These are phyloP conservation scores for Salmo trutta DNA, from an alignment of 2,797 vertebrate species.

Conservation along the genomic window DNA sequence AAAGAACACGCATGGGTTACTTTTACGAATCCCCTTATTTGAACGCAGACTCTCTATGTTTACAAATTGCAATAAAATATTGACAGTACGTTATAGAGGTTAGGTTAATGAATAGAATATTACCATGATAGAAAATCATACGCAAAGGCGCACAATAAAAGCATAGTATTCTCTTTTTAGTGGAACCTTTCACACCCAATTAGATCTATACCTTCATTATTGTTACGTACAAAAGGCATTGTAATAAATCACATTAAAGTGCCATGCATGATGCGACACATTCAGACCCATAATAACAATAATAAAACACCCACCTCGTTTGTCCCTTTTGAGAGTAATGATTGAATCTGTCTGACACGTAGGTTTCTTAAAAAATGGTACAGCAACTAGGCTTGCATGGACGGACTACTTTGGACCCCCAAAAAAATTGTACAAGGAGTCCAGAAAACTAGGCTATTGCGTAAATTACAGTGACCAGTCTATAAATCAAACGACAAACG, in stretches of 20 bases:
- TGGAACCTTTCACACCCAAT: neutral
- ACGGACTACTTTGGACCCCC: constrained; percentile 7
- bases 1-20: neutral
- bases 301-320: constrained; percentile 68
- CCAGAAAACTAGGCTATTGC: constrained; percentile 44
- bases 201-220: neutral
- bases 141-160: neutral
- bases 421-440: constrained; percentile 44
- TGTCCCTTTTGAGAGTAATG: constrained; percentile 61
- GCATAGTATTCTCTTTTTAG: too few species aligned
- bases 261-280: constrained; percentile 6
- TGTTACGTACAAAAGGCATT: neutral
- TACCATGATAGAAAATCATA: neutral
- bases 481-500: constrained; percentile 33
- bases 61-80: neutral
- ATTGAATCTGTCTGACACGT: constrained; percentile 40
- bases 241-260: constrained; percentile 1
- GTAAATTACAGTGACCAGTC: constrained; percentile 11
- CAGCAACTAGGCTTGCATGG: neutral
- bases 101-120: neutral
- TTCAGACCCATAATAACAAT: neutral
- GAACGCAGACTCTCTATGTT: neutral
- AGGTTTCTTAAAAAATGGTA: constrained; percentile 16
- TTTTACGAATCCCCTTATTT: neutral
- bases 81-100: neutral